A percentile compares a stretch with the other conserved stretches of the same genome.
These are phyloP conservation scores for Muscidifurax raptorellus DNA, from an alignment of 1,140 invertebrate genomes.

Conservation along the genomic window DNA sequence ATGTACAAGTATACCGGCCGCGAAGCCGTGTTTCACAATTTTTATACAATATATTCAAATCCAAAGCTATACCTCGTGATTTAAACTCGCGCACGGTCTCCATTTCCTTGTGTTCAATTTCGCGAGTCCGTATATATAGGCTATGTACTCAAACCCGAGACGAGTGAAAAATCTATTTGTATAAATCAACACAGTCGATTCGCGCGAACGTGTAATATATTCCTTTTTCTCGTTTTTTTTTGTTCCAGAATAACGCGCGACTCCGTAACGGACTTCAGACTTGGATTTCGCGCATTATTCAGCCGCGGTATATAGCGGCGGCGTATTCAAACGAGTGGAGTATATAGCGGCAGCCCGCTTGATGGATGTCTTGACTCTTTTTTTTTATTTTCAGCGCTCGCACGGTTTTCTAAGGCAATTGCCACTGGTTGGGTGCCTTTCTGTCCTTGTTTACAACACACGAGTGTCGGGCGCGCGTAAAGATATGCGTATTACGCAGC, in stretches of 20 bases:
- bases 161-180: neutral
- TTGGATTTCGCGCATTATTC: slow-evolving; percentile 33
- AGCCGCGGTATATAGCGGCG: neutral
- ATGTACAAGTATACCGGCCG: neutral
- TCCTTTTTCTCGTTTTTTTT: neutral
- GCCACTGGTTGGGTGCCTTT: slow-evolving; percentile 58
- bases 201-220: too few relatives aligned
- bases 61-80: neutral
- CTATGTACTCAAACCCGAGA: too few relatives aligned
- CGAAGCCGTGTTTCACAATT: neutral
- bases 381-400: slow-evolving; percentile 34
- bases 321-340: slow-evolving; percentile 57
- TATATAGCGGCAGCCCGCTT: slow-evolving; percentile 55
- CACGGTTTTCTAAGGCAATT: slow-evolving; percentile 60
- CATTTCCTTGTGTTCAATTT: neutral
- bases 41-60: neutral
- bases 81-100: neutral
- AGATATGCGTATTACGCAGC: slow-evolving; percentile 41
- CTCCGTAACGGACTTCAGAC: neutral
- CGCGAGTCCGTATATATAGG: neutral
- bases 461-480: neutral
- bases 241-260: neutral
- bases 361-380: slow-evolving; percentile 61
- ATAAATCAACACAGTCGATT: neutral
- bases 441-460: slow-evolving; percentile 39